Conservation (phyloP, 2,888 invertebrate species). For the Litoditis marina region DNA sequence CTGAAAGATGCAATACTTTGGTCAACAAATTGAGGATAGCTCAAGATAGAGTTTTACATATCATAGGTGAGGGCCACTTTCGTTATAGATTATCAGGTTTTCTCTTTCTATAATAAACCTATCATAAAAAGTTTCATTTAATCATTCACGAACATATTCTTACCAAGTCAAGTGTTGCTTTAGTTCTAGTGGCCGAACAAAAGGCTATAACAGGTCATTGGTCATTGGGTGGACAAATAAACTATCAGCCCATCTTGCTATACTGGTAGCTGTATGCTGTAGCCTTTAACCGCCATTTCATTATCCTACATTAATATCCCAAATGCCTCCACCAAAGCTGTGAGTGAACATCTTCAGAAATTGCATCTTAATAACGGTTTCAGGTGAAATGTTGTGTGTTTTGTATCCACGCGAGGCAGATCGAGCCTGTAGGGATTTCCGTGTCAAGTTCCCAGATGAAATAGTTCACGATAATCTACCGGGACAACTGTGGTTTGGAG, state of each 20-base stretch:
- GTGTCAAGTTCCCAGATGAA: slow-evolving; percentile 97
- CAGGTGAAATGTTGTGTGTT: slow-evolving; percentile 59
- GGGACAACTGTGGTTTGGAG: slow-evolving; percentile 98
- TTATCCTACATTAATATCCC: background rate
- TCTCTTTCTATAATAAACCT: too few relatives aligned
- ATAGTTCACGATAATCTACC: slow-evolving; percentile 95
- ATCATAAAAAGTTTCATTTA: too few relatives aligned
- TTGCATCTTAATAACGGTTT: slow-evolving; percentile 30
- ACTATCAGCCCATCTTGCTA: background rate
- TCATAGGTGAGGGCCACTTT: slow-evolving; percentile 51
- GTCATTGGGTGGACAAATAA: background rate
- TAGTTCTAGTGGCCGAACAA: too few relatives aligned
- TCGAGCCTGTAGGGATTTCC: slow-evolving; percentile 74
- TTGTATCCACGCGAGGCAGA: slow-evolving; percentile 59
- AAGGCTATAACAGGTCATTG: too few relatives aligned
- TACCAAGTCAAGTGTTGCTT: too few relatives aligned
- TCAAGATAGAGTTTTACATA: slow-evolving; percentile 67
- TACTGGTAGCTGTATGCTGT: background rate
- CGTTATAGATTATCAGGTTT: background rate
- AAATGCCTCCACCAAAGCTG: background rate
- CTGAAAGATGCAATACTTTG: slow-evolving; percentile 87
- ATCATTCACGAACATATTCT: too few relatives aligned
- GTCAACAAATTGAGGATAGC: slow-evolving; percentile 91
- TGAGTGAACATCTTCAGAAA: too few relatives aligned
- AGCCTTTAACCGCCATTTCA: background rate